phyloP scores from a whole-genome alignment of 2,113 vertebrate genomes.

The Thamnophis sirtalis region DNA sequence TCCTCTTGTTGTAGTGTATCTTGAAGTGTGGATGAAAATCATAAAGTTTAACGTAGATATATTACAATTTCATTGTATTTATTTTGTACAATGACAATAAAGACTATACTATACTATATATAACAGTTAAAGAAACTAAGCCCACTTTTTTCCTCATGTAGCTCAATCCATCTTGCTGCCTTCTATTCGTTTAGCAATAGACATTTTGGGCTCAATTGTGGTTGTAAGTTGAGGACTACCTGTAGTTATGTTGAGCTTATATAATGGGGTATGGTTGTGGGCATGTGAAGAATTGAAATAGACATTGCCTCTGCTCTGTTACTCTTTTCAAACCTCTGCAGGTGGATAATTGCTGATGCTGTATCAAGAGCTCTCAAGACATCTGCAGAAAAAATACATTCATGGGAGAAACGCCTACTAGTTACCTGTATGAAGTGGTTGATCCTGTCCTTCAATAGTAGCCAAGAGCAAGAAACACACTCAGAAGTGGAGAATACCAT shows the following conservation, averaged over 20 bases:
- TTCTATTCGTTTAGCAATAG: neutral
- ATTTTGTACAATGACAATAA: too few species aligned
- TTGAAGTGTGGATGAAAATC: neutral
- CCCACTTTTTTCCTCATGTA: neutral
- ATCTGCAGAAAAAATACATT: constrained; percentile 56
- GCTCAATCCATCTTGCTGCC: neutral
- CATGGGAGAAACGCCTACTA: constrained; percentile 77
- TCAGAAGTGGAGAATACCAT: constrained; percentile 70
- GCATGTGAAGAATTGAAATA: neutral
- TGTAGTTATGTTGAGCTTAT: neutral
- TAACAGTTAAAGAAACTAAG: neutral
- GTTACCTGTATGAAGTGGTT: constrained; percentile 77
- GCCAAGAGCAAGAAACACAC: constrained; percentile 53
- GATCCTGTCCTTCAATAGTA: constrained; percentile 59
- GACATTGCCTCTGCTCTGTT: neutral
- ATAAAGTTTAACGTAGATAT: neutral
- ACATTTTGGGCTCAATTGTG: neutral
- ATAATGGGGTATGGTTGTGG: neutral
- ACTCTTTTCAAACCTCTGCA: constrained; percentile 49
- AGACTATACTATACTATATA: neutral
- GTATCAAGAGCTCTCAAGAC: constrained; percentile 69
- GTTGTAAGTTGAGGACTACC: neutral
- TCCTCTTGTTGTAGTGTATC: neutral
- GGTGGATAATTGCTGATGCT: constrained; percentile 83
- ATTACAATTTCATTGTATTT: too few species aligned